These are phyloP conservation scores for Phaonia tiefii DNA, from an alignment of 2,888 invertebrate genomes.

Conservation along the genomic window DNA sequence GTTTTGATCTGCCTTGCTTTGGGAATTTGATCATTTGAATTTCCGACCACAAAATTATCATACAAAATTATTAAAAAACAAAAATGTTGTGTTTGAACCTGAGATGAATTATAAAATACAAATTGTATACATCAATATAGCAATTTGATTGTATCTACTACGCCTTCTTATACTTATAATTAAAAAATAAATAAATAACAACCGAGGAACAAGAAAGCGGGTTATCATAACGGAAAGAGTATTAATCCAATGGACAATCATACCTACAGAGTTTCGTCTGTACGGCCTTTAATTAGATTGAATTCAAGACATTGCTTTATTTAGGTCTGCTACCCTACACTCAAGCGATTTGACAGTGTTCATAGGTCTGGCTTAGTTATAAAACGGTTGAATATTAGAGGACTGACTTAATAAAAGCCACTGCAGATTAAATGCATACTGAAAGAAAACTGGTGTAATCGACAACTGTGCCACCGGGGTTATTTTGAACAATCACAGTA, in stretches of 20 bases:
- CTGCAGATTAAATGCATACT: too few relatives aligned
- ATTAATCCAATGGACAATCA: too few relatives aligned
- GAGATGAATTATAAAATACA: slow-evolving; percentile 59
- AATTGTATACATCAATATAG: slow-evolving; percentile 50
- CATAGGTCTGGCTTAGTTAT: too few relatives aligned
- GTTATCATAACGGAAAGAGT: not conserved
- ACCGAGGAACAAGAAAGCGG: slow-evolving; percentile 38
- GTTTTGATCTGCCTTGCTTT: not conserved
- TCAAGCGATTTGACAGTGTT: too few relatives aligned
- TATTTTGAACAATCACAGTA: too few relatives aligned
- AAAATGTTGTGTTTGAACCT: slow-evolving; percentile 42
- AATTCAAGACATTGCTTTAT: slow-evolving; percentile 30
- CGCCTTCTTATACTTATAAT: not conserved
- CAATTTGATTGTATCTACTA: slow-evolving; percentile 14
- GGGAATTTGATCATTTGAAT: slow-evolving; percentile 18
- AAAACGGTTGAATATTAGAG: too few relatives aligned
- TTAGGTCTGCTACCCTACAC: slow-evolving; percentile 62
- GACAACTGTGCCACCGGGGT: too few relatives aligned
- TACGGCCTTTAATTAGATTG: slow-evolving; percentile 38
- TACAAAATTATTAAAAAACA: slow-evolving; percentile 61
- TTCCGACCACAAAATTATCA: slow-evolving; percentile 53
- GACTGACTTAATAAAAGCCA: too few relatives aligned
- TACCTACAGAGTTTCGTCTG: not conserved
- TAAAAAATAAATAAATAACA: too few relatives aligned
- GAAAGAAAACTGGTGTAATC: too few relatives aligned